These are phyloP conservation scores for Atherinomorus stipes DNA, from an alignment of 2,113 vertebrate species.

Conservation along the genomic window DNA sequence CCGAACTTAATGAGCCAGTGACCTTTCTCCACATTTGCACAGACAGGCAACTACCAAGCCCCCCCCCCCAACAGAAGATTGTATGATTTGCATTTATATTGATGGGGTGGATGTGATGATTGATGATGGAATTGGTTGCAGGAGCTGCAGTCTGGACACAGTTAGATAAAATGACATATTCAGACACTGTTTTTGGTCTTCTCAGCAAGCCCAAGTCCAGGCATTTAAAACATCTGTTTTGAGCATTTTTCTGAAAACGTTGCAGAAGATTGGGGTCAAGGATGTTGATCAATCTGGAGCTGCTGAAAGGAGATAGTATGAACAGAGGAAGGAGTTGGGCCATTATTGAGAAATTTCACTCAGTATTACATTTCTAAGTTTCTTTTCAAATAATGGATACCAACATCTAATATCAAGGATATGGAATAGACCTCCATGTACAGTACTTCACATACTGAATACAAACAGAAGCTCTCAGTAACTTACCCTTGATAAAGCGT, in stretches of 20 bases:
- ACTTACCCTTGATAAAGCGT: too few relatives aligned
- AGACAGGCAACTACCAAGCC: constrained; percentile 27
- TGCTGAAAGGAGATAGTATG: constrained; percentile 24
- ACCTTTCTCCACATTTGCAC: constrained; percentile 58
- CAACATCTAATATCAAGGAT: too few relatives aligned
- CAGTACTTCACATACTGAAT: too few relatives aligned
- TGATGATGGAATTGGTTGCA: constrained; percentile 28
- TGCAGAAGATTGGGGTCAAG: constrained; percentile 33
- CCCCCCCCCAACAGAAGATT: constrained; percentile 35
- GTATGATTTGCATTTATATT: constrained; percentile 76
- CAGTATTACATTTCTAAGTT: not conserved
- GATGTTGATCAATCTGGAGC: constrained; percentile 23
- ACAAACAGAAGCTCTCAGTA: too few relatives aligned
- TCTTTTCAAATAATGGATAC: too few relatives aligned
- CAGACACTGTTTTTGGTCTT: constrained; percentile 36
- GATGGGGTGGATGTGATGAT: constrained; percentile 43
- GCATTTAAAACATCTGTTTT: constrained; percentile 11
- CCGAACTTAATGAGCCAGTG: constrained; percentile 52
- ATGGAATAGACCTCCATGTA: too few relatives aligned
- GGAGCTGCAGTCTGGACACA: constrained; percentile 29
- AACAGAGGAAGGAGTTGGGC: not conserved
- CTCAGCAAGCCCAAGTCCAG: not conserved
- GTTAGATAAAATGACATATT: constrained; percentile 53
- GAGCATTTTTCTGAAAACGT: constrained; percentile 21
- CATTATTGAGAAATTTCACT: not conserved